These are phyloP conservation scores for Malaclemys terrapin DNA, from an alignment of 2,113 vertebrate species.

Conservation along the genomic window DNA sequence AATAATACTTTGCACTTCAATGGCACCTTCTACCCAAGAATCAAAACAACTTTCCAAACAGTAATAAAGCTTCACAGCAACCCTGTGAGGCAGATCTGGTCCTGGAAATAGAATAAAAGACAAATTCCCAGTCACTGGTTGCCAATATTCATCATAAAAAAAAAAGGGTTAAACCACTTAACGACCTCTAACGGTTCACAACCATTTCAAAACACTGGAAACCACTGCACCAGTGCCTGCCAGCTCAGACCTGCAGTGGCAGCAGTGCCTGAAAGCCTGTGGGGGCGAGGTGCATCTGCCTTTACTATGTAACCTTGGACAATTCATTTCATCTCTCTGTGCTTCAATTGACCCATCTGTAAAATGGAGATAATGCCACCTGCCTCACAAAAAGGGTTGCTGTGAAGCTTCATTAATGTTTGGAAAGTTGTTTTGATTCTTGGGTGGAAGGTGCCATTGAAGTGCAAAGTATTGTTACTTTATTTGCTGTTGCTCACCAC, in stretches of 20 bases:
- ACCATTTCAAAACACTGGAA: neutral
- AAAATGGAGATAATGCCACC: neutral
- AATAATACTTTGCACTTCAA: no score
- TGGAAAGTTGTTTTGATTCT: constrained; percentile 2
- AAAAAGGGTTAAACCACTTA: neutral
- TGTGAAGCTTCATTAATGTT: neutral
- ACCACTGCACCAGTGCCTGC: neutral
- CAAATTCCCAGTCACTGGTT: neutral
- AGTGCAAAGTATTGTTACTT: neutral
- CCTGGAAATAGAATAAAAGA: neutral
- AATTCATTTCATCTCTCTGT: neutral
- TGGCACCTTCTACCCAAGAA: no score
- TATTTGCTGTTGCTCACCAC: neutral
- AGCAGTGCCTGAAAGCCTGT: neutral
- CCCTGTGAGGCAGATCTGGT: neutral
- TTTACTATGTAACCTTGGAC: neutral
- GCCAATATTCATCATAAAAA: neutral
- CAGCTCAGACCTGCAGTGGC: neutral
- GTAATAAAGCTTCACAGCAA: no score
- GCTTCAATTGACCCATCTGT: neutral
- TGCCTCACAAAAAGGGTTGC: neutral
- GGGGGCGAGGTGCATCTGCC: no score
- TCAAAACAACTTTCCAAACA: no score
- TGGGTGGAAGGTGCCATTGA: neutral
- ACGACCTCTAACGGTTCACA: neutral